These are phyloP conservation scores for Caenorhabditis inopinata DNA, from an alignment of 1,140 invertebrate genomes.

Conservation along the genomic window DNA sequence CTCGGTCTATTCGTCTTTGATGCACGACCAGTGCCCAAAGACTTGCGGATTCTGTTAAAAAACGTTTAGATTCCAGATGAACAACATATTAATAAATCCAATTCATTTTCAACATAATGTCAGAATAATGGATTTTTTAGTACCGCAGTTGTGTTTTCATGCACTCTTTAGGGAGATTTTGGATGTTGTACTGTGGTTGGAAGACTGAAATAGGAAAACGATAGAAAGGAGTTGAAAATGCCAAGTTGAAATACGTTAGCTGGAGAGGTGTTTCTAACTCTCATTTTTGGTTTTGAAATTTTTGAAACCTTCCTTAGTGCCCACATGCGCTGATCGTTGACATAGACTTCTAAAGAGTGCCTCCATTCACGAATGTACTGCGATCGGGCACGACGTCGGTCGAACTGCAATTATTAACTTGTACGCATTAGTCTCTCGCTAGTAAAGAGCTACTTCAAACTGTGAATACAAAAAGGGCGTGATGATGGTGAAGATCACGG, in stretches of 20 bases:
- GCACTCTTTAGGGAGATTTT: too few relatives aligned
- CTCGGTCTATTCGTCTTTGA: slow-evolving; percentile 5
- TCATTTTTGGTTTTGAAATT: background rate
- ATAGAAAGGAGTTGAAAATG: background rate
- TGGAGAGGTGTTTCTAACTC: background rate
- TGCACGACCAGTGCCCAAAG: slow-evolving; percentile 22
- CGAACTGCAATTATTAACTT: background rate
- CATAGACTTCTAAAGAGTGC: background rate
- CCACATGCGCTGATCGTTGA: background rate
- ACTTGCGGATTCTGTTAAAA: slow-evolving; percentile 34
- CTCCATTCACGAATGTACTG: slow-evolving; percentile 10
- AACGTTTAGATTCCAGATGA: background rate
- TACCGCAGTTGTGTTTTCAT: background rate
- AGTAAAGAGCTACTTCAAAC: background rate
- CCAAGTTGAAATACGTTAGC: background rate
- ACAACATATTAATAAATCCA: background rate
- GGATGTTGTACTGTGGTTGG: too few relatives aligned
- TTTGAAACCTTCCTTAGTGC: background rate
- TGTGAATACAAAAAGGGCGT: background rate
- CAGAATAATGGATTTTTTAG: background rate
- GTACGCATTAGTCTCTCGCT: background rate
- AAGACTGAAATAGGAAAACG: too few relatives aligned
- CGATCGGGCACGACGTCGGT: background rate
- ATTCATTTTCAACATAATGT: background rate
- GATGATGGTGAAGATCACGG: background rate